Conservation (phyloP, 2,888 invertebrate genomes). For the Caenorhabditis imperialis region DNA sequence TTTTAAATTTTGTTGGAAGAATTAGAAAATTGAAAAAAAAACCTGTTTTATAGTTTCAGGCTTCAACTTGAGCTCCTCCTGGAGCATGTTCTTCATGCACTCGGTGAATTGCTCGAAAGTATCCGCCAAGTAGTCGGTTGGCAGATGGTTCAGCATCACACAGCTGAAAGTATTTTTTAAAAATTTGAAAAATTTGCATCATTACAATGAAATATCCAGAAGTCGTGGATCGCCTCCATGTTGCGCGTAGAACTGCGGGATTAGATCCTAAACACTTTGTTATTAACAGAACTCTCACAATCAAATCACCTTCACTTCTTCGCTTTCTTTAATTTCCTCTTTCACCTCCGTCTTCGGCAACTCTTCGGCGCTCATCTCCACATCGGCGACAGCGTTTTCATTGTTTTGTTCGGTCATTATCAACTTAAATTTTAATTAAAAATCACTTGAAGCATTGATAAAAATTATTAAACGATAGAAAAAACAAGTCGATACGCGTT, state of each 20-base stretch:
- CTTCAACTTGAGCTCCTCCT: constrained; percentile 51
- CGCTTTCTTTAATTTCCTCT: not conserved
- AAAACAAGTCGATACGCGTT: not conserved
- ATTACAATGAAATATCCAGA: constrained; percentile 37
- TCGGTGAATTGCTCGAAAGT: constrained; percentile 58
- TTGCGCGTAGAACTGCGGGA: constrained; percentile 24
- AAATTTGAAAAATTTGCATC: constrained; percentile 20
- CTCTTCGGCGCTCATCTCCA: constrained; percentile 2
- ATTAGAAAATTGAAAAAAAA: not conserved
- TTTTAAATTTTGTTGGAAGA: not conserved
- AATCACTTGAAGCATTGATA: not conserved
- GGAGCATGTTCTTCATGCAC: constrained; percentile 56
- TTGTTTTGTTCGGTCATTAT: constrained; percentile 15
- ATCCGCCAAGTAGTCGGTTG: constrained; percentile 56
- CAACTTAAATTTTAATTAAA: too few species aligned
- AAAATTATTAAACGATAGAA: constrained; percentile 5
- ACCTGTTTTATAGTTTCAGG: constrained; percentile 42
- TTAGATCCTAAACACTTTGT: constrained; percentile 15
- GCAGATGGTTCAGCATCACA: constrained; percentile 49
- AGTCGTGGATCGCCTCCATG: constrained; percentile 52
- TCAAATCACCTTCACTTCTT: constrained; percentile 7
- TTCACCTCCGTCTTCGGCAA: not conserved
- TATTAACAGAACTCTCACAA: not conserved
- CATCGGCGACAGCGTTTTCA: not conserved
- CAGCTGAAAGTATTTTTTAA: constrained; percentile 35